Evolutionary conservation across 1,140 invertebrate genomes (phyloP).

Genomic region (Pemphigus obesinymphae): DNA sequence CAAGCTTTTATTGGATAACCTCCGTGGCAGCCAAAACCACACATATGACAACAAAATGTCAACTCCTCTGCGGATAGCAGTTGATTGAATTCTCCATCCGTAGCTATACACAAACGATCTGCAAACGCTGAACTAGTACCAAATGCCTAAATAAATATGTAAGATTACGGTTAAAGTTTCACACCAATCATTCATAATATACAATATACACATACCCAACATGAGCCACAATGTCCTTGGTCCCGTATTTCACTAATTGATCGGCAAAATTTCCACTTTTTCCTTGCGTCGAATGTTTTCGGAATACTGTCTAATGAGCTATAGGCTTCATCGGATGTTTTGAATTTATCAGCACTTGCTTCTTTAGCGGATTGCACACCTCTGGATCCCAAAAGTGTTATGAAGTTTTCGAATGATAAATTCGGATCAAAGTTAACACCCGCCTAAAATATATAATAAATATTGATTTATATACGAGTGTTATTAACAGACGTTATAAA

Average conservation of each 20-base stretch:
- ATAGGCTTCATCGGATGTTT: not conserved
- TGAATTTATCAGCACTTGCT: not conserved
- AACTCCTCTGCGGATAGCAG: constrained; percentile 63
- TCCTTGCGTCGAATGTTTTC: constrained; percentile 70
- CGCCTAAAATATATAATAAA: not conserved
- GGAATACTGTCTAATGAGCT: constrained; percentile 54
- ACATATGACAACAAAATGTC: constrained; percentile 58
- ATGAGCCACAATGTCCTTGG: constrained; percentile 65
- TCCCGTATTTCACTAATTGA: constrained; percentile 71
- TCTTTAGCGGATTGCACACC: not conserved
- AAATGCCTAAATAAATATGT: constrained; percentile 46
- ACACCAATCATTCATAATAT: not conserved
- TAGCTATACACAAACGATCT: constrained; percentile 65
- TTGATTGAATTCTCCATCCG: constrained; percentile 54
- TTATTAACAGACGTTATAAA: not conserved
- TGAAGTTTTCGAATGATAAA: not conserved
- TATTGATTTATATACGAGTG: not conserved
- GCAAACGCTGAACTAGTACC: constrained; percentile 56
- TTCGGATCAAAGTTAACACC: not conserved
- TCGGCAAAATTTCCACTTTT: constrained; percentile 76
- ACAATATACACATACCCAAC: not conserved
- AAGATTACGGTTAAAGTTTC: constrained; percentile 46
- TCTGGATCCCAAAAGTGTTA: not conserved
- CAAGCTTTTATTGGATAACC: constrained; percentile 60
- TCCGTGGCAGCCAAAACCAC: constrained; percentile 64